Evolutionary conservation across 2,113 vertebrate species (phyloP).

Genomic region (Antechinus flavipes): DNA sequence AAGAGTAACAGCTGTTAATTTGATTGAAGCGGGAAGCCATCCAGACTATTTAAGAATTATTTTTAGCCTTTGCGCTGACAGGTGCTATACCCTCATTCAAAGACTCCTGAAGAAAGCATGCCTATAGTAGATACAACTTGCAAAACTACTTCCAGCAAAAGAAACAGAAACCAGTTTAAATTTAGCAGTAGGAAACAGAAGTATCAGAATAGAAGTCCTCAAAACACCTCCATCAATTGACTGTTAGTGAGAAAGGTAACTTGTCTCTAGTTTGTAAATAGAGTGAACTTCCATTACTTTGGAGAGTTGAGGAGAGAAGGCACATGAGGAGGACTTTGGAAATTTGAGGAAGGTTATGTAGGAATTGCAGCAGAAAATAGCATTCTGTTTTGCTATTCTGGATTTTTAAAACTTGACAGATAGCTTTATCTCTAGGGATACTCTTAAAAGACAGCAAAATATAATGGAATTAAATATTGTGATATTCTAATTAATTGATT

Average conservation of each 20-base stretch:
- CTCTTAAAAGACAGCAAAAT: slow-evolving; percentile 38
- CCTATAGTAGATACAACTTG: neutral
- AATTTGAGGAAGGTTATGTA: neutral
- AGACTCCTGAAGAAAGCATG: neutral
- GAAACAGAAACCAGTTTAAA: slow-evolving; percentile 1
- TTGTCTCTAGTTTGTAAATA: slow-evolving; percentile 2
- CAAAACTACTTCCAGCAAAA: slow-evolving; percentile 48
- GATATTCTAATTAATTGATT: neutral
- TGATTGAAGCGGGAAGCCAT: slow-evolving; percentile 66
- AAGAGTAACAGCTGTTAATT: slow-evolving; percentile 70
- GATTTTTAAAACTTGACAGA: neutral
- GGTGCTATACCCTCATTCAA: slow-evolving; percentile 10
- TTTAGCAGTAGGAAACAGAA: slow-evolving; percentile 8
- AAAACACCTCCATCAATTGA: neutral
- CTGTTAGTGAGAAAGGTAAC: neutral
- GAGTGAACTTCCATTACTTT: neutral
- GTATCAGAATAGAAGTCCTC: neutral
- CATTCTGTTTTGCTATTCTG: neutral
- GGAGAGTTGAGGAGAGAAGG: neutral
- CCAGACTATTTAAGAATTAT: slow-evolving; percentile 65
- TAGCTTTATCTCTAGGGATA: slow-evolving; percentile 4
- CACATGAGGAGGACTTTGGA: neutral
- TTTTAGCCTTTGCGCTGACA: slow-evolving; percentile 59
- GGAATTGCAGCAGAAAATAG: neutral
- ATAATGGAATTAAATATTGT: slow-evolving; percentile 31